Conservation (phyloP, 2,113 vertebrate species). For the Chaetodon auriga region DNA sequence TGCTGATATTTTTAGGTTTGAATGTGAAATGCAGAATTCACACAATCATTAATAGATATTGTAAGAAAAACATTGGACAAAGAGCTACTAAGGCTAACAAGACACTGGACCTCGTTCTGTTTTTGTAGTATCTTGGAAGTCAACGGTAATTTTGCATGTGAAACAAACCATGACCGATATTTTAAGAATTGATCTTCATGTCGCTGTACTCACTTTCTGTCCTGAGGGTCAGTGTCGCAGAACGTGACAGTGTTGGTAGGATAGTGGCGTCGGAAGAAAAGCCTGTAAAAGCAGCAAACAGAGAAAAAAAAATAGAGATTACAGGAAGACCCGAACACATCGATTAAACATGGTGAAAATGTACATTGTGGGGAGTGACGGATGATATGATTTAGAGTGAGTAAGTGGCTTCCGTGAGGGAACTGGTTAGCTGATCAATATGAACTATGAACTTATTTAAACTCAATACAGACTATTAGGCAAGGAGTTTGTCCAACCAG, state of each 20-base stretch:
- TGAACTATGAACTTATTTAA: not conserved
- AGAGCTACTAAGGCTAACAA: not conserved
- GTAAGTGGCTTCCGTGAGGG: too few species aligned
- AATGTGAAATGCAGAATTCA: not conserved
- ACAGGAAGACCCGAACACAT: not conserved
- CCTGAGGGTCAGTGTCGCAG: slow-evolving; percentile 95
- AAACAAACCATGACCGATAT: not conserved
- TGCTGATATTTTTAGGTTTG: not conserved
- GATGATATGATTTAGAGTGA: not conserved
- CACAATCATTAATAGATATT: not conserved
- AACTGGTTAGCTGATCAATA: not conserved
- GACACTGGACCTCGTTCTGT: not conserved
- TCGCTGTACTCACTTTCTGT: slow-evolving; percentile 92
- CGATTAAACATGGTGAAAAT: not conserved
- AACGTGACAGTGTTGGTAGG: slow-evolving; percentile 95
- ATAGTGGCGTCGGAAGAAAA: slow-evolving; percentile 98
- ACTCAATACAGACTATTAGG: too few species aligned
- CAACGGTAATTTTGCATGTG: not conserved
- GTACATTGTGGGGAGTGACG: not conserved
- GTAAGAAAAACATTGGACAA: not conserved
- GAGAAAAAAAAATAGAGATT: not conserved
- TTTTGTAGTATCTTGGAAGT: not conserved
- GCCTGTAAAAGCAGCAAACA: slow-evolving; percentile 78
- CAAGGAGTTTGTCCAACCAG: too few species aligned
- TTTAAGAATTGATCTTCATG: not conserved